phyloP scores from a whole-genome alignment of 2,797 vertebrate species.

The Hemitrygon akajei region DNA sequence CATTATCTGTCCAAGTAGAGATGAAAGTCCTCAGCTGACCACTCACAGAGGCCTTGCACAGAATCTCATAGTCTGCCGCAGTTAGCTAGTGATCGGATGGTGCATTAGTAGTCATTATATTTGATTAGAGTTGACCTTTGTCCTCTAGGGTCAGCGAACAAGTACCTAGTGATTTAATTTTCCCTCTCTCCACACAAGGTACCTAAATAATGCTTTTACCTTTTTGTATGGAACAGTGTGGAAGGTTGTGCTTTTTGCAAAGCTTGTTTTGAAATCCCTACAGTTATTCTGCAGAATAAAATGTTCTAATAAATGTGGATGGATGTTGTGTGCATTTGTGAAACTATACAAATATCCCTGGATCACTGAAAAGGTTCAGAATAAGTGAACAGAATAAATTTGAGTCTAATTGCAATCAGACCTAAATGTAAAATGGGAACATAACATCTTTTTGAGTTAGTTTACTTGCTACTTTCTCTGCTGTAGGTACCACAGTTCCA shows the following conservation, averaged over 20 bases:
- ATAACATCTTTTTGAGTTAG: not conserved
- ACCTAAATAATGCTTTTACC: not conserved
- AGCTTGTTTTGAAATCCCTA: not conserved
- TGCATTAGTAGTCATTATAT: slow-evolving; percentile 82
- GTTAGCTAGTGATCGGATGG: slow-evolving; percentile 54
- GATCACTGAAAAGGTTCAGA: not conserved
- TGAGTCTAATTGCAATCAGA: not conserved
- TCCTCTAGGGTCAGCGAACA: slow-evolving; percentile 69
- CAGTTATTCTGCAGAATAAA: not conserved
- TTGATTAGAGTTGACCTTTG: slow-evolving; percentile 75
- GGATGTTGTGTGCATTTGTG: not conserved
- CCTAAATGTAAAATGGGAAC: not conserved
- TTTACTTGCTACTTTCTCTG: not conserved
- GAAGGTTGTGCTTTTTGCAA: not conserved
- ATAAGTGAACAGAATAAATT: not conserved
- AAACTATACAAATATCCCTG: not conserved
- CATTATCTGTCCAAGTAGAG: slow-evolving; percentile 66
- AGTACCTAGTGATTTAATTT: slow-evolving; percentile 66
- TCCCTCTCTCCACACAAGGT: not conserved
- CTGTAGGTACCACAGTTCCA: not conserved
- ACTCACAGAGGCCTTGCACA: slow-evolving; percentile 67
- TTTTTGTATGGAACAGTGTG: not conserved
- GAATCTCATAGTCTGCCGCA: slow-evolving; percentile 66
- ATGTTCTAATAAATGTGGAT: not conserved
- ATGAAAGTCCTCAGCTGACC: slow-evolving; percentile 64